These are phyloP conservation scores for Polydrusus cervinus DNA, from an alignment of 2,888 invertebrate genomes.

Conservation along the genomic window DNA sequence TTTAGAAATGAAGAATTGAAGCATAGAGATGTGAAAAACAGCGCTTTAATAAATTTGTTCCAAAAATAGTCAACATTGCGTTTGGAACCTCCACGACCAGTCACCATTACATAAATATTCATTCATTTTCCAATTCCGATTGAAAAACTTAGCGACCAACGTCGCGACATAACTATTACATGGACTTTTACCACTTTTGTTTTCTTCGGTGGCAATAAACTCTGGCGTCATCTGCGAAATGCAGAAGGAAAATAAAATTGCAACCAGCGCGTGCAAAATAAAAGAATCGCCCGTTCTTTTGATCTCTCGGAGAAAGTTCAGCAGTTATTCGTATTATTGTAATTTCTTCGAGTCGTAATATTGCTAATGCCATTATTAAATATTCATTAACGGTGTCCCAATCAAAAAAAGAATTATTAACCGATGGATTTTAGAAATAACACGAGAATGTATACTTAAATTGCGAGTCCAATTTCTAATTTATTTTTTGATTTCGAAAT, in stretches of 20 bases:
- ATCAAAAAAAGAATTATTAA: too few species aligned
- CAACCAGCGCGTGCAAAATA: conserved; percentile 22
- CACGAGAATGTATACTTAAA: too few species aligned
- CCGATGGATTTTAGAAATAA: too few species aligned
- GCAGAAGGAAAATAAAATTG: conserved; percentile 41
- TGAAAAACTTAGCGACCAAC: neutral
- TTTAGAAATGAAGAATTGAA: too few species aligned
- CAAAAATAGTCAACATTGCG: too few species aligned
- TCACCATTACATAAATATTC: neutral
- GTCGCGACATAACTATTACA: conserved; percentile 43
- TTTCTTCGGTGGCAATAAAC: conserved; percentile 52
- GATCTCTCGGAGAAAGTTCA: conserved; percentile 35
- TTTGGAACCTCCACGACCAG: too few species aligned
- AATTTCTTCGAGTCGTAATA: conserved; percentile 16
- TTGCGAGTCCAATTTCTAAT: too few species aligned
- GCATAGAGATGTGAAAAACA: too few species aligned
- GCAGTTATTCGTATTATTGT: conserved; percentile 11
- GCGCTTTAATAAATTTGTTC: too few species aligned
- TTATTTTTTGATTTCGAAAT: too few species aligned
- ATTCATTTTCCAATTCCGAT: conserved; percentile 1
- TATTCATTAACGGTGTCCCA: neutral
- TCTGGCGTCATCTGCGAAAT: conserved; percentile 52
- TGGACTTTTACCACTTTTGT: conserved; percentile 50
- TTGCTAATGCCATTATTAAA: too few species aligned
- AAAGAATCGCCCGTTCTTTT: conserved; percentile 33